Evolutionary conservation across 1,140 invertebrate genomes (phyloP), one percentile per base, ranked within the genome.

Genomic region (Lucilia sericata): DNA sequence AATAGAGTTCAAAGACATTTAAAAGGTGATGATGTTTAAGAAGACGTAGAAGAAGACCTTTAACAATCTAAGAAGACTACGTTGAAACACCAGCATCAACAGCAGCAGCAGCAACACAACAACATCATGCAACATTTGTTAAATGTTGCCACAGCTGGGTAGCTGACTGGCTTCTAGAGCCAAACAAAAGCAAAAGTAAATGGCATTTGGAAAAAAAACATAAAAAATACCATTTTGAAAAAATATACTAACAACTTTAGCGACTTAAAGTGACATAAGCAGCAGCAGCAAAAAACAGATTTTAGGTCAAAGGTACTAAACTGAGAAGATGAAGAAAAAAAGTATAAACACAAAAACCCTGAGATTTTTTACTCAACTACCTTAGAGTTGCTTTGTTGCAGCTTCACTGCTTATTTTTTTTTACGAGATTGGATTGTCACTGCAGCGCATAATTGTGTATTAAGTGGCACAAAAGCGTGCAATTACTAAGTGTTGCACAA

Each of bases 401-500:
- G 55, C 55, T 17, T 30, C 25, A 30, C 25, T 30, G 25, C 25
- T 30, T 30, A 30, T 30, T 60, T 21, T 70, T 10, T 12, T 25
- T 70, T 70, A 5, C 25, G 65, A 0, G 12, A 60, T 60, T 60
- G 19, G 65, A 70, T 19, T 25, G 65, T 70, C n/a, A 21, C 65
- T 70, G 65, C 65, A 70, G 65, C 65, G 19, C 65, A 70, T 70
- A 70, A 70, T 70, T 70, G 65, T 21, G 65, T 25, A 19, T 70
- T 70, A 70, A 70, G 65, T 70, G n/a, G 65, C 65, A 70, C 65
- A 70, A 70, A 70, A 70, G 65, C 65, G 65, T 70, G 65, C 65
- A 70, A 21, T 70, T 70, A 21, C n/a, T 25, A 70, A 21, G 65
- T 70, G 65, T 70, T 19, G n/a, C 10, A 70, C n/a, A 70, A 21